Percentiles rank a stretch among this genome's conserved stretches.
Evolutionary conservation across 1,140 invertebrate species (phyloP).

Genomic region (Battus philenor): DNA sequence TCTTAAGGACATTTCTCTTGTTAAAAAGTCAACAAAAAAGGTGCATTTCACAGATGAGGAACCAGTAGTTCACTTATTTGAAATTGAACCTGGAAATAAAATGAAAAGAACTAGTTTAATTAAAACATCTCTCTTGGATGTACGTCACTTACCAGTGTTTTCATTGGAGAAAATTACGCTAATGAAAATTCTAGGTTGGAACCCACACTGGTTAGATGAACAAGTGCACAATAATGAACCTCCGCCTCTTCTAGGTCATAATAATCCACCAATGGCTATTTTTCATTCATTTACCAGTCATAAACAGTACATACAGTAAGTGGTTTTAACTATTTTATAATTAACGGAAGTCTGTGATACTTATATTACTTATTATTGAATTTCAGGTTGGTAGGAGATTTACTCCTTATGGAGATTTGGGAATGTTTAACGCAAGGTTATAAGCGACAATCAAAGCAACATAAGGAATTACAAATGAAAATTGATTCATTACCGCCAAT

Average conservation of each 20-base stretch:
- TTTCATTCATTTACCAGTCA: slow-evolving; percentile 50
- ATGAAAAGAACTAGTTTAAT: slow-evolving; percentile 52
- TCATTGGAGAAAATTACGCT: slow-evolving; percentile 54
- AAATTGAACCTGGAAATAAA: slow-evolving; percentile 59
- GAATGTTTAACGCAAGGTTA: slow-evolving; percentile 56
- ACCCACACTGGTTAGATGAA: slow-evolving; percentile 58
- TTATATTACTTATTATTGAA: not conserved
- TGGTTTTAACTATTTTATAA: slow-evolving; percentile 7
- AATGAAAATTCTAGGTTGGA: slow-evolving; percentile 60
- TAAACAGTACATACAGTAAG: slow-evolving; percentile 59
- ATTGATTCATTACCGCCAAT: slow-evolving; percentile 45
- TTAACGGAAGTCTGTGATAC: not conserved
- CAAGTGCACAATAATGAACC: slow-evolving; percentile 44
- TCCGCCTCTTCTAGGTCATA: slow-evolving; percentile 56
- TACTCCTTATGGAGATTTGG: slow-evolving; percentile 68
- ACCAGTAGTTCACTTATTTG: slow-evolving; percentile 38
- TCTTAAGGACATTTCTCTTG: not conserved
- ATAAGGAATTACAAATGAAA: slow-evolving; percentile 31
- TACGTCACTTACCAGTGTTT: slow-evolving; percentile 35
- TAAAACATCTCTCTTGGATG: slow-evolving; percentile 42
- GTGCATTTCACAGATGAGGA: slow-evolving; percentile 42
- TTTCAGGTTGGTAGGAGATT: slow-evolving; percentile 50
- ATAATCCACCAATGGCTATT: slow-evolving; percentile 40
- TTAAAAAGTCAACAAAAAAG: slow-evolving; percentile 34
- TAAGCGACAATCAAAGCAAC: slow-evolving; percentile 33